Base-by-base conservation (phyloP, 2,888 invertebrate genomes). In the Gymnosoma rotundatum region DNA sequence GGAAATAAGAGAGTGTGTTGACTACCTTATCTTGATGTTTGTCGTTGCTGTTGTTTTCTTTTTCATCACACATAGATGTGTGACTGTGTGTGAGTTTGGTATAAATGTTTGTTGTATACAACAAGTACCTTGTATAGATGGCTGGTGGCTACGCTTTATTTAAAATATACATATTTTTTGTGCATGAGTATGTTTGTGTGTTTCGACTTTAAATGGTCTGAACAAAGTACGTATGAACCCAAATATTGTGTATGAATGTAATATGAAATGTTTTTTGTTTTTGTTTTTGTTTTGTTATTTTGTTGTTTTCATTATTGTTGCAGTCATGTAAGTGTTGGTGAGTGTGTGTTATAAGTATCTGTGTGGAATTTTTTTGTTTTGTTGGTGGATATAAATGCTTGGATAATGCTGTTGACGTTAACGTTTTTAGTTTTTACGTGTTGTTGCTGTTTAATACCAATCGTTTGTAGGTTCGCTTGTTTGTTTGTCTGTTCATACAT, bases 121-220 rank as follows among this genome's bases (percentile, higher is more conserved):
- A 76, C 70, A 81, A 81, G 75, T 76, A 66, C 78, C 58, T 83
- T 76, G 81, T 78, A 83, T 73, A 60, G 60, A 73, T 81, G 75
- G 50, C 63, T 91, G 90, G 89, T 90, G 90, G 91, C 91, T 90
- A 90, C 89, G 90, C 89, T 90, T 91, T 90, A 91, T 91, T 90
- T 90, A 89, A 60, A 32, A 42, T 42, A 2, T 63, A 80, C 67
- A 25, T 36, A 36, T 54, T 25, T 25, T 25, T 25, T 4, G 45
- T 63, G 8, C 38, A 36, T 7, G 0, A 48, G 16, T 63, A 21
- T 66, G 50, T 54, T 16, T 69, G 18, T 36, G 3, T 50, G 45
- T 67, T 70, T 63, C 74, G 79, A 69, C 64, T 70, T 81, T 81
- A 81, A 81, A 81, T 81, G 64, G 81, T 45, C 70, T 70, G 75